Evolutionary conservation across 2,888 invertebrate genomes (phyloP).

Genomic region (Empis livida): DNA sequence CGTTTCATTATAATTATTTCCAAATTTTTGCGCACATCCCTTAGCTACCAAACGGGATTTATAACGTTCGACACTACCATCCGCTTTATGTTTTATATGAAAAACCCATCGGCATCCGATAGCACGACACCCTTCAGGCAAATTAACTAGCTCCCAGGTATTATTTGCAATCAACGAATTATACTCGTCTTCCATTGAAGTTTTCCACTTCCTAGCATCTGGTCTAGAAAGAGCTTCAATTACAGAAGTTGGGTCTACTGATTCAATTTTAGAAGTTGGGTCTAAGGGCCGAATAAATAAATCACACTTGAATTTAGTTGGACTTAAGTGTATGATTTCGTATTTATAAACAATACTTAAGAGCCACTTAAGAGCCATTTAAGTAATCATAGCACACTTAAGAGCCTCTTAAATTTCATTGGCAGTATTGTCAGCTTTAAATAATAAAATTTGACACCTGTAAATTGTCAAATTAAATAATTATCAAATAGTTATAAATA

Average conservation of each 20-base stretch:
- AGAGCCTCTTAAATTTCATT: no score
- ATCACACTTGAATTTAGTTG: no score
- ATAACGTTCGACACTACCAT: constrained; percentile 4
- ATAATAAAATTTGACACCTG: no score
- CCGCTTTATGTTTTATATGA: constrained; percentile 6
- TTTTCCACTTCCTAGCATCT: not conserved
- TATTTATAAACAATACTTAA: no score
- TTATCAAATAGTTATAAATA: no score
- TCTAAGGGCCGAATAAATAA: no score
- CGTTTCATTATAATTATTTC: constrained; percentile 7
- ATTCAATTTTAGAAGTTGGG: constrained; percentile 1
- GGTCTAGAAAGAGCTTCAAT: not conserved
- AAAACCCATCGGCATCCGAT: constrained; percentile 9
- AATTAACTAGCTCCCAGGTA: constrained; percentile 1
- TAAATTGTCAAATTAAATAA: no score
- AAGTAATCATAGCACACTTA: no score
- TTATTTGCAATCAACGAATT: not conserved
- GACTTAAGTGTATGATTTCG: no score
- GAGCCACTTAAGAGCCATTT: no score
- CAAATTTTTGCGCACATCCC: constrained; percentile 8
- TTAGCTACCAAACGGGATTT: constrained; percentile 10
- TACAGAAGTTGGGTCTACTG: not conserved
- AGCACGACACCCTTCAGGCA: not conserved
- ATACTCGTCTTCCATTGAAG: constrained; percentile 1
- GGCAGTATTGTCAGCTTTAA: no score